Evolutionary conservation across 2,888 invertebrate species (phyloP).

Genomic region (Reticulitermes lucifugus): DNA sequence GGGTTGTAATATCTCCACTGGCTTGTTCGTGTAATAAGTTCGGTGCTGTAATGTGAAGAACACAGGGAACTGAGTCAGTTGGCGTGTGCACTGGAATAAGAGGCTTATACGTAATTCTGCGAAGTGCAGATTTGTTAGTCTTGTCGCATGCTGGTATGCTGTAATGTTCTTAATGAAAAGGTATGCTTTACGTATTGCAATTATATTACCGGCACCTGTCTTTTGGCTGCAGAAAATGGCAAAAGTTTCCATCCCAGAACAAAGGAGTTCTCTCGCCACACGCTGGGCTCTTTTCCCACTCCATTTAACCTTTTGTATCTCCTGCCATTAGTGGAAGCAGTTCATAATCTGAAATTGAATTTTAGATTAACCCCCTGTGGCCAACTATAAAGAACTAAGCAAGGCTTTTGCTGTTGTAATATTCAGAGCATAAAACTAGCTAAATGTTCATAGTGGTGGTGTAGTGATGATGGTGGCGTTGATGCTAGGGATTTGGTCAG

Average conservation of each 20-base stretch:
- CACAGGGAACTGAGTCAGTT: no score
- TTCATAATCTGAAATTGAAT: background rate
- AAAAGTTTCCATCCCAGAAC: background rate
- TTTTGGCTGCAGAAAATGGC: background rate
- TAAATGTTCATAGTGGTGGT: background rate
- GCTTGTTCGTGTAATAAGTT: no score
- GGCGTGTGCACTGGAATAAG: no score
- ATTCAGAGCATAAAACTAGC: background rate
- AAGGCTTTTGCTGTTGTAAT: background rate
- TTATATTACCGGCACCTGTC: background rate
- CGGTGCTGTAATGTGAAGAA: no score
- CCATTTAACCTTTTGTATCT: background rate
- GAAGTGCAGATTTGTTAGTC: no score
- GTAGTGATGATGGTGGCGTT: background rate
- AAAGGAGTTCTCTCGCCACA: background rate
- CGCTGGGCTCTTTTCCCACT: background rate
- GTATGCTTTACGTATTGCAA: background rate
- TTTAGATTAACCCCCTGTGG: constrained; percentile 11
- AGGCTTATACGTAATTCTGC: no score
- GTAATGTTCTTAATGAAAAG: no score
- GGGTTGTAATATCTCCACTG: no score
- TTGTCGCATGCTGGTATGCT: no score
- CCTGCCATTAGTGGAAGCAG: background rate
- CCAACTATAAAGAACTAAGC: constrained; percentile 16
- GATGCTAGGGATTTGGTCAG: background rate